Percentiles rank a stretch among this genome's conserved stretches.
These are phyloP conservation scores for Holothuria glaberrima DNA, from an alignment of 35 echinoderm and acorn worm species.

Conservation along the genomic window DNA sequence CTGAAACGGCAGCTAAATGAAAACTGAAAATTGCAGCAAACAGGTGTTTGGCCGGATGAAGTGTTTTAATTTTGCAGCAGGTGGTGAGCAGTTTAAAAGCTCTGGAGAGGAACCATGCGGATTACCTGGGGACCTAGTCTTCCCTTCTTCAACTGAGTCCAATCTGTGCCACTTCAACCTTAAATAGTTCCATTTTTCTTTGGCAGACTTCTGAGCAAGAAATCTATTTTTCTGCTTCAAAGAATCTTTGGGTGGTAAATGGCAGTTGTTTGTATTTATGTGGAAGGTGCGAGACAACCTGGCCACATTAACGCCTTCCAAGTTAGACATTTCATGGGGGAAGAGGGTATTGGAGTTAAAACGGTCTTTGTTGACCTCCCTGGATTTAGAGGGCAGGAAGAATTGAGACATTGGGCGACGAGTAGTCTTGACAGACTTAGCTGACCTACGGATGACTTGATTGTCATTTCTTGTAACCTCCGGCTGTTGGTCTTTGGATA, in stretches of 20 bases:
- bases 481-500: slow-evolving; percentile 23
- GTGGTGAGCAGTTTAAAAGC: slow-evolving; percentile 14
- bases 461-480: background rate
- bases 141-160: slow-evolving; percentile 21
- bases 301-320: slow-evolving; percentile 34
- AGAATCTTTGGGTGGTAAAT: slow-evolving; percentile 24
- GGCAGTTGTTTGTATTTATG: slow-evolving; percentile 55
- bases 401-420: slow-evolving; percentile 46
- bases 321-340: slow-evolving; percentile 20
- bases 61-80: slow-evolving; percentile 25
- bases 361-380: slow-evolving; percentile 5
- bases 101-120: slow-evolving; percentile 13
- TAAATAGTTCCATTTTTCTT: slow-evolving; percentile 28
- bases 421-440: background rate
- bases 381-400: slow-evolving; percentile 47
- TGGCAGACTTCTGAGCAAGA: slow-evolving; percentile 45
- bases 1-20: no score
- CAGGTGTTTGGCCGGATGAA: background rate
- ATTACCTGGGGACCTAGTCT: slow-evolving; percentile 12
- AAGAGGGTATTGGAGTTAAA: background rate
- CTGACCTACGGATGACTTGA: slow-evolving; percentile 11
- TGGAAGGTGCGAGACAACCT: slow-evolving; percentile 31
- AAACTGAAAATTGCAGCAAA: no score
- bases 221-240: slow-evolving; percentile 35
- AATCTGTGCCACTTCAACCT: slow-evolving; percentile 38